A percentile compares a stretch with the other conserved stretches of the same genome.
phyloP scores from a whole-genome alignment of 2,888 invertebrate species.

The Pterostichus niger region DNA sequence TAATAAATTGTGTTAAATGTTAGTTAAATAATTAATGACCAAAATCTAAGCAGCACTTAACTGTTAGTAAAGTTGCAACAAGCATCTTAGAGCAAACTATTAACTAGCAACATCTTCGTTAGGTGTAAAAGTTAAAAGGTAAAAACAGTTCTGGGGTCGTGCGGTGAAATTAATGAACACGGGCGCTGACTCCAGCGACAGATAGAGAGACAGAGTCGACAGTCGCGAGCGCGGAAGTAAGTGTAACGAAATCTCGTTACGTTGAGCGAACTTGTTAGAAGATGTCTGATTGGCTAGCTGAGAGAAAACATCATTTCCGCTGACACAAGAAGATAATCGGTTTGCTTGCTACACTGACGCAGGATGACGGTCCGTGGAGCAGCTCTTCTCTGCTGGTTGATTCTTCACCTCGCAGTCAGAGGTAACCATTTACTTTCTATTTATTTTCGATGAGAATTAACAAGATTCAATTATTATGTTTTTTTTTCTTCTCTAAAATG shows the following conservation, averaged over 20 bases:
- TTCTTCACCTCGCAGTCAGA: conserved; percentile 51
- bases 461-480: too few relatives aligned
- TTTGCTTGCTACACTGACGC: conserved; percentile 44
- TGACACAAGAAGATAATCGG: conserved; percentile 61
- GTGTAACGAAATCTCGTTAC: conserved; percentile 59
- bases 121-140: conserved; percentile 2
- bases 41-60: background rate
- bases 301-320: conserved; percentile 62
- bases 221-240: background rate
- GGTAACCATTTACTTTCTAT: conserved; percentile 39
- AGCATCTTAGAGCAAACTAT: too few relatives aligned
- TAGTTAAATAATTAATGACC: too few relatives aligned
- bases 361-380: conserved; percentile 52
- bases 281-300: conserved; percentile 61
- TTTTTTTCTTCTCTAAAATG: too few relatives aligned
- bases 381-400: conserved; percentile 48
- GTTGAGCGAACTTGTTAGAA: conserved; percentile 56
- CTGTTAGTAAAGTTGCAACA: too few relatives aligned
- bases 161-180: conserved; percentile 42
- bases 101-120: background rate
- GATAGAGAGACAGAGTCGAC: background rate
- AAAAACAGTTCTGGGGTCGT: background rate
- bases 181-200: background rate
- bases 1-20: too few relatives aligned
- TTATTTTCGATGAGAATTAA: too few relatives aligned